These are phyloP conservation scores for Oasisia sp. DNA, from an alignment of 2,888 invertebrate genomes.

Conservation along the genomic window DNA sequence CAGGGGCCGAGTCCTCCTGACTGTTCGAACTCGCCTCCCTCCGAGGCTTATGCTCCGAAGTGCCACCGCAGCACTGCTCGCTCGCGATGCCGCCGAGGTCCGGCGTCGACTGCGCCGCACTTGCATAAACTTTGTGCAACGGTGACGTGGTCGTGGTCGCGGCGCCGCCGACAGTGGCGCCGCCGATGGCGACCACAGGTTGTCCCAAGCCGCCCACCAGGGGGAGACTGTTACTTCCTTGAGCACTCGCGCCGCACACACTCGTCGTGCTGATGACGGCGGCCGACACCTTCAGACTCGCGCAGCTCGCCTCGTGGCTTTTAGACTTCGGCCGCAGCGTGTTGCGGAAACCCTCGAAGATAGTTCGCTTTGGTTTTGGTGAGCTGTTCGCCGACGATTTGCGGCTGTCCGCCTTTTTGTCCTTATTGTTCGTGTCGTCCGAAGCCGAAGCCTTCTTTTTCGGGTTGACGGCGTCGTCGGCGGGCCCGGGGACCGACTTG, in stretches of 20 bases:
- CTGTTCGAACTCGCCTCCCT: not conserved
- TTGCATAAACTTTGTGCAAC: not conserved
- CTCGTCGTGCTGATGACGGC: constrained; percentile 18
- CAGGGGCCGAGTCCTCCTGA: not conserved
- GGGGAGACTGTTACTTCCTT: constrained; percentile 6
- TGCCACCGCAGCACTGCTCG: not conserved
- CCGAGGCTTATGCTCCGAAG: not conserved
- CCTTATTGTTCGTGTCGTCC: constrained; percentile 10
- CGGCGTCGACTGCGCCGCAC: not conserved
- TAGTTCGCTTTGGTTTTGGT: constrained; percentile 69
- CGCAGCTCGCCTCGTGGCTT: constrained; percentile 36
- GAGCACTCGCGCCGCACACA: constrained; percentile 4
- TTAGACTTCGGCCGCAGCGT: constrained; percentile 71
- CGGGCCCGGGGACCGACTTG: constrained; percentile 27
- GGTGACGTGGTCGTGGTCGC: not conserved
- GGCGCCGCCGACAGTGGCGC: not conserved
- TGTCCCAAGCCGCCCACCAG: not conserved
- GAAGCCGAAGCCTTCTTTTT: not conserved
- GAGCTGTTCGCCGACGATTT: constrained; percentile 28
- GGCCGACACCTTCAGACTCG: constrained; percentile 41
- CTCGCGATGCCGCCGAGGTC: not conserved
- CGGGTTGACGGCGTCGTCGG: not conserved
- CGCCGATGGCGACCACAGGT: not conserved
- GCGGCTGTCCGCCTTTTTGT: constrained; percentile 23
- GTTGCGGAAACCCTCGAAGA: constrained; percentile 75